phyloP scores from a whole-genome alignment of 2,113 vertebrate species.

The Trachemys scripta region DNA sequence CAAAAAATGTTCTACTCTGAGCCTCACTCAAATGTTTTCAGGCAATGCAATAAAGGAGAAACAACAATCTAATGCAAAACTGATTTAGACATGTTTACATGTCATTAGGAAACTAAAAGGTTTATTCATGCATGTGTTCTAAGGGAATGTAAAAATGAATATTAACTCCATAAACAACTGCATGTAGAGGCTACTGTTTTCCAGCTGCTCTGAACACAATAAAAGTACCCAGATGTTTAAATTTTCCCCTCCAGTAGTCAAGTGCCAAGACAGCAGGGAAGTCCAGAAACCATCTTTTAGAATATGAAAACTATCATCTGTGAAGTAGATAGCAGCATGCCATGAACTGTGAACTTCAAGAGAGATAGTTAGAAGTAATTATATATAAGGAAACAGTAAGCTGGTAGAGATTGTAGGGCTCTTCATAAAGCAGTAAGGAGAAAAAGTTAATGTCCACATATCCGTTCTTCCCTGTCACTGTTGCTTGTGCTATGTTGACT shows the following conservation, averaged over 20 bases:
- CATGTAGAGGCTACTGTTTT: background rate
- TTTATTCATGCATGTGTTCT: constrained; percentile 31
- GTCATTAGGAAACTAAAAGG: constrained; percentile 34
- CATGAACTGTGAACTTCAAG: background rate
- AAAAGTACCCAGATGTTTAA: background rate
- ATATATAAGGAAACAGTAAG: background rate
- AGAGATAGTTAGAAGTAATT: background rate
- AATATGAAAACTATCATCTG: constrained; percentile 4
- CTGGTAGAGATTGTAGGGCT: background rate
- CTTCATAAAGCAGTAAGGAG: background rate
- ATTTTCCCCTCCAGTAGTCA: background rate
- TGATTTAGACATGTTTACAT: constrained; percentile 7
- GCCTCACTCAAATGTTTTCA: constrained; percentile 12
- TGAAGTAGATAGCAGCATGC: background rate
- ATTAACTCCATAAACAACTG: constrained; percentile 13
- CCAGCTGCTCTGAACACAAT: background rate
- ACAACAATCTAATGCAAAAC: constrained; percentile 35
- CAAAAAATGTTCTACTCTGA: constrained; percentile 15
- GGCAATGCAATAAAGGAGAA: constrained; percentile 26
- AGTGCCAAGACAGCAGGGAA: background rate
- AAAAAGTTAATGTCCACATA: constrained; percentile 19
- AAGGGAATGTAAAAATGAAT: background rate
- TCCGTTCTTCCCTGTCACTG: constrained; percentile 23
- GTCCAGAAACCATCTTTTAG: background rate
- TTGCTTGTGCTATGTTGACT: constrained; percentile 12